Evolutionary conservation across 2,888 invertebrate genomes (phyloP).

Genomic region (Dicyrtomina minuta): DNA sequence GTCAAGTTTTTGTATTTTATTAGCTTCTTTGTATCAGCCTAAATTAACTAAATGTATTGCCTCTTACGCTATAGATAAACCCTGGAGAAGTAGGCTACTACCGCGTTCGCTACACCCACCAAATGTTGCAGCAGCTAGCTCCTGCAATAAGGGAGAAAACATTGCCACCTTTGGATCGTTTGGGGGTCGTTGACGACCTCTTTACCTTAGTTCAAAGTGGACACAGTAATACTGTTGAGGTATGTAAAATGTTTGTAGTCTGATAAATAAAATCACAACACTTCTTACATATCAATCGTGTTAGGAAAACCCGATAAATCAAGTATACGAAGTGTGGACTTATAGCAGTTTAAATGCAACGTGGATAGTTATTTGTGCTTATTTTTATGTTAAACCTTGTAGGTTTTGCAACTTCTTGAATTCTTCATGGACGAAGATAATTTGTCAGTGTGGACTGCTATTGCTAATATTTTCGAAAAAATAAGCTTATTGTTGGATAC

Average conservation of each 20-base stretch:
- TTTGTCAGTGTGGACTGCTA: conserved; percentile 81
- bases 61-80: conserved; percentile 72
- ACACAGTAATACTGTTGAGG: conserved; percentile 70
- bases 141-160: conserved; percentile 76
- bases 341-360: too few species aligned
- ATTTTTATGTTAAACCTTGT: not conserved
- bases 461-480: conserved; percentile 74
- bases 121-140: conserved; percentile 73
- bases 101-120: conserved; percentile 79
- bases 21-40: too few species aligned
- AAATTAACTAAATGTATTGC: not conserved
- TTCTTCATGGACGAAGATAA: conserved; percentile 74
- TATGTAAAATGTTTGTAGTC: too few species aligned
- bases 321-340: too few species aligned
- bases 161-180: conserved; percentile 79
- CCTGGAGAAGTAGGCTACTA: conserved; percentile 85
- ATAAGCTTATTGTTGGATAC: conserved; percentile 75
- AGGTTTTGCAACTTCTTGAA: conserved; percentile 70
- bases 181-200: conserved; percentile 86
- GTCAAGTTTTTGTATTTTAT: not conserved
- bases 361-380: too few species aligned
- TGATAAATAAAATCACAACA: too few species aligned
- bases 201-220: conserved; percentile 93
- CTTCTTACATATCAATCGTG: not conserved
- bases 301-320: not conserved